A percentile compares a stretch with the other conserved stretches of the same genome.
These are phyloP conservation scores for Leptinotarsa juncta DNA, from an alignment of 2,888 invertebrate species.

Conservation along the genomic window DNA sequence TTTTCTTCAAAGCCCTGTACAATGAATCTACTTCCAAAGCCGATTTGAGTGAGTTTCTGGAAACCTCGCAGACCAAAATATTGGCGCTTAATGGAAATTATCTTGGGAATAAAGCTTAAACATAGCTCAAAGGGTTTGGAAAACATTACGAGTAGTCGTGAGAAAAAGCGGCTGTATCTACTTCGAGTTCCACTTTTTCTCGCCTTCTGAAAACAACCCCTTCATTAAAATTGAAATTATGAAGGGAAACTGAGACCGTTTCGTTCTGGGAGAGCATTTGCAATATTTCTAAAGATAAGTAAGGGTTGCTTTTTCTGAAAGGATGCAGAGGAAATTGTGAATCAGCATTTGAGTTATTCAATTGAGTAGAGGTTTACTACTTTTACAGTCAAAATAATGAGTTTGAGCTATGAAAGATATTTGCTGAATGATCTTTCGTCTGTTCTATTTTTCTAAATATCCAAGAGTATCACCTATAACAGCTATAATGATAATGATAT, in stretches of 20 bases:
- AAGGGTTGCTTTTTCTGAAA: not conserved
- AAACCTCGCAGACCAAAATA: constrained; percentile 3
- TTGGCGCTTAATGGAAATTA: constrained; percentile 21
- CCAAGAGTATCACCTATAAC: no score
- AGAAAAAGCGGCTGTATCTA: constrained; percentile 55
- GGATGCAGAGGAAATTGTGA: not conserved
- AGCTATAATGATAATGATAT: no score
- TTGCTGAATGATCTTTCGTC: no score
- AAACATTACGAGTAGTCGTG: constrained; percentile 53
- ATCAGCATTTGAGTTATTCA: not conserved
- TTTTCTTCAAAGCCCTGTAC: not conserved
- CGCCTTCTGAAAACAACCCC: constrained; percentile 24
- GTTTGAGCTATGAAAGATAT: no score
- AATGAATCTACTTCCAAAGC: not conserved
- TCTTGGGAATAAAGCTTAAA: constrained; percentile 24
- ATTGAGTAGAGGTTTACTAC: not conserved
- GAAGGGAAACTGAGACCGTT: constrained; percentile 39
- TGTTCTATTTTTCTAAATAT: no score
- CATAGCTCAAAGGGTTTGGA: constrained; percentile 45
- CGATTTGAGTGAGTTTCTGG: not conserved
- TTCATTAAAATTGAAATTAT: constrained; percentile 41
- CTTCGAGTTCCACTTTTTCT: constrained; percentile 51
- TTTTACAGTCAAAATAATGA: no score
- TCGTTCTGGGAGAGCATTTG: constrained; percentile 3
- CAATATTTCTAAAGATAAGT: not conserved